A percentile compares a stretch with the other conserved stretches of the same genome.
Evolutionary conservation across 23 tunicate genomes (phyloP).

Genomic region (Trididemnum miniatum): DNA sequence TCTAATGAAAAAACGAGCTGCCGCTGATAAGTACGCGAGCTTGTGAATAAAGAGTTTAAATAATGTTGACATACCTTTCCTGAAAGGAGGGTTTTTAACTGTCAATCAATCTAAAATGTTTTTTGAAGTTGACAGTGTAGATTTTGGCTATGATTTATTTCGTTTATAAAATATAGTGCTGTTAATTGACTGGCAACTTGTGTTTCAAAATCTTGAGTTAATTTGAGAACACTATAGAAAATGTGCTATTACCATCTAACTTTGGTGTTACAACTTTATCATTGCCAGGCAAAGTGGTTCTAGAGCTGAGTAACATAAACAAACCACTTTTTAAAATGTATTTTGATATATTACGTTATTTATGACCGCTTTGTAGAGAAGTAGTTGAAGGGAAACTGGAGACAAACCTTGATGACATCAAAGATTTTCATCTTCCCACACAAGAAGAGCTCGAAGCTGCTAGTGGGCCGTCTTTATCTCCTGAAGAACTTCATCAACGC

Average conservation of each 20-base stretch:
- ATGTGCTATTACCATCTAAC: too few relatives aligned
- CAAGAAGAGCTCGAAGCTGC: conserved; percentile 85
- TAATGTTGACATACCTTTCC: too few relatives aligned
- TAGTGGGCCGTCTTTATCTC: conserved; percentile 52
- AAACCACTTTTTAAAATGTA: neutral
- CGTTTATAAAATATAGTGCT: too few relatives aligned
- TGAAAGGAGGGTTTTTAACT: too few relatives aligned
- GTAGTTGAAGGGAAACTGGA: conserved; percentile 61
- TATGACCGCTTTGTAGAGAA: neutral
- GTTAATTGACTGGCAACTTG: too few relatives aligned
- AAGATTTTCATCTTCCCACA: conserved; percentile 73
- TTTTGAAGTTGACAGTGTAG: too few relatives aligned
- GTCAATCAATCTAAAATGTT: too few relatives aligned
- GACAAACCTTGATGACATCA: conserved; percentile 62
- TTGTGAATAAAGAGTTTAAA: too few relatives aligned
- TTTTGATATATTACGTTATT: neutral
- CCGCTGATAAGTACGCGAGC: conserved; percentile 67
- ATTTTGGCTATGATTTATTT: too few relatives aligned
- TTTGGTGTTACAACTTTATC: too few relatives aligned
- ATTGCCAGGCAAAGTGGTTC: neutral
- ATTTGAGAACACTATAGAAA: too few relatives aligned
- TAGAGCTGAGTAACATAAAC: neutral
- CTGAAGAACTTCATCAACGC: conserved; percentile 72
- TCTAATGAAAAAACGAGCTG: conserved; percentile 29
- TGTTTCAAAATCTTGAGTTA: too few relatives aligned